Percentiles rank a stretch among this genome's conserved stretches.
phyloP scores from a whole-genome alignment of 2,113 vertebrate species.

The Pangasianodon hypophthalmus region DNA sequence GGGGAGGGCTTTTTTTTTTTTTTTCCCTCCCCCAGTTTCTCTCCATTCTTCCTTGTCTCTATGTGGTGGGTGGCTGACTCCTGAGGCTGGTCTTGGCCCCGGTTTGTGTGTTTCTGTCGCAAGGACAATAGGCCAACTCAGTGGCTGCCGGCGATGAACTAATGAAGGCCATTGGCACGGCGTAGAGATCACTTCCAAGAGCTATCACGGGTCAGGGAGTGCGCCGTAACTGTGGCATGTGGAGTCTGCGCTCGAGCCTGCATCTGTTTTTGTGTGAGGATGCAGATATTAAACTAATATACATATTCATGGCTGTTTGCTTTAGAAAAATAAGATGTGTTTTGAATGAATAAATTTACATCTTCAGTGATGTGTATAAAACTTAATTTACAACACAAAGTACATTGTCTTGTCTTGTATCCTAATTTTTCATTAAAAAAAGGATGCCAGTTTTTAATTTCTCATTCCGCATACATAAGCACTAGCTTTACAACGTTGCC shows the following conservation, averaged over 20 bases:
- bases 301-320: slow-evolving; percentile 27
- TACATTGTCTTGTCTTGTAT: neutral
- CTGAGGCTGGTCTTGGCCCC: slow-evolving; percentile 41
- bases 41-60: neutral
- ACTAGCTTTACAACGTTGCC: neutral
- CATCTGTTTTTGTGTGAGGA: slow-evolving; percentile 10
- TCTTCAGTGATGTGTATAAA: neutral
- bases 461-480: neutral
- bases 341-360: neutral
- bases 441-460: slow-evolving; percentile 1
- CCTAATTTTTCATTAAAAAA: neutral
- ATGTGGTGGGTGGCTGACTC: slow-evolving; percentile 13
- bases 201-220: neutral
- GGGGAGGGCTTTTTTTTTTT: neutral
- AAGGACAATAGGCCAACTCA: slow-evolving; percentile 39
- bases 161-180: slow-evolving; percentile 47
- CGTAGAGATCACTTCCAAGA: slow-evolving; percentile 23
- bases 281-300: neutral
- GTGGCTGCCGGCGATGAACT: slow-evolving; percentile 41
- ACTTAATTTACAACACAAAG: slow-evolving; percentile 4
- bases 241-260: neutral
- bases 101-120: slow-evolving; percentile 52
- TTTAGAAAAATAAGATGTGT: neutral
- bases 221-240: neutral
- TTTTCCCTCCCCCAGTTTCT: neutral